Evolutionary conservation across 2,113 vertebrate genomes (phyloP).

Genomic region (Perca schrenkii): DNA sequence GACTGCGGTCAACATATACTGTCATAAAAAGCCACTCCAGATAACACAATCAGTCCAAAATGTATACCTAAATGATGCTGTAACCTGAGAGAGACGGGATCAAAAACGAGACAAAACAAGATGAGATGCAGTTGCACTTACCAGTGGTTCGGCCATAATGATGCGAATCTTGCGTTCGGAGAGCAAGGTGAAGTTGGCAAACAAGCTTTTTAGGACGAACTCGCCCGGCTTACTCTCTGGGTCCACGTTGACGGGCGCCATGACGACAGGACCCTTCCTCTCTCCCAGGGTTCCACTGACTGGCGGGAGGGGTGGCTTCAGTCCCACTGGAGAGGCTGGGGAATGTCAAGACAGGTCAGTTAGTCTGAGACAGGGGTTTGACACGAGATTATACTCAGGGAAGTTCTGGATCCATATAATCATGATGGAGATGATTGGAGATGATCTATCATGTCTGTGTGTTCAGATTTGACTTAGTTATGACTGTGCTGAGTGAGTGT

Average conservation of each 20-base stretch:
- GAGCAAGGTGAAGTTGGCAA: conserved; percentile 96
- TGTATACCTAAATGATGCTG: neutral
- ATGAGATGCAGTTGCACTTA: conserved; percentile 76
- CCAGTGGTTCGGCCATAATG: conserved; percentile 98
- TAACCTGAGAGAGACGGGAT: conserved; percentile 26
- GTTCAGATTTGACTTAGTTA: neutral
- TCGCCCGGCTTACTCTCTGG: conserved; percentile 98
- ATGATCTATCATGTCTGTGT: neutral
- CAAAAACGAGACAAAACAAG: neutral
- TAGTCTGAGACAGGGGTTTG: neutral
- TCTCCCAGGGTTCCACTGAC: conserved; percentile 89
- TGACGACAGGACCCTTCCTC: conserved; percentile 92
- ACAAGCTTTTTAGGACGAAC: conserved; percentile 97
- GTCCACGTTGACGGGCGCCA: conserved; percentile 94
- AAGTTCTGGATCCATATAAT: neutral
- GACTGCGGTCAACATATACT: neutral
- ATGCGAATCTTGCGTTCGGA: conserved; percentile 98
- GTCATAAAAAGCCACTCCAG: conserved; percentile 4
- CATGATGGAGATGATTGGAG: neutral
- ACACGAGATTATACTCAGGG: neutral
- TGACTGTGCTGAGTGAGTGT: neutral
- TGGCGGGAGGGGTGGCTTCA: conserved; percentile 90
- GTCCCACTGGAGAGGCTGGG: conserved; percentile 93
- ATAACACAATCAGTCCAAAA: conserved; percentile 21
- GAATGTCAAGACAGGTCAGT: conserved; percentile 13